Evolutionary conservation across 2,113 vertebrate species (phyloP).

Genomic region (Neolamprologus hecqui): DNA sequence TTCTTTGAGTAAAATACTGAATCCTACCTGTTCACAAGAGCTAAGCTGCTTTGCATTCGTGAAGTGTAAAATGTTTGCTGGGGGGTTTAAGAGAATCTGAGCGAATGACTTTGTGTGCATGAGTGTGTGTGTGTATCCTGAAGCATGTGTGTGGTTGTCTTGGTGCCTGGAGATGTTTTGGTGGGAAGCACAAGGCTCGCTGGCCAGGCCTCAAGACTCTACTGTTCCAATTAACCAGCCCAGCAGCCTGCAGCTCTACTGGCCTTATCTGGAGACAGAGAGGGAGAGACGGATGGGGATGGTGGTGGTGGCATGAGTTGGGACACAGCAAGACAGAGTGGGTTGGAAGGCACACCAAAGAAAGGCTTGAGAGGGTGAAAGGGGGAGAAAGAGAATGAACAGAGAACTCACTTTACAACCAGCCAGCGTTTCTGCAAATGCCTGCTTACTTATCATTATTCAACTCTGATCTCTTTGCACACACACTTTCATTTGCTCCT

Average conservation of each 20-base stretch:
- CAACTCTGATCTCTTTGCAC: not conserved
- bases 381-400: not conserved
- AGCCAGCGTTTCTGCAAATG: not conserved
- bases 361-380: not conserved
- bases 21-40: constrained; percentile 1
- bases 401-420: not conserved
- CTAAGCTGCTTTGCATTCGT: constrained; percentile 15
- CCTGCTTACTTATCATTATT: not conserved
- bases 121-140: not conserved
- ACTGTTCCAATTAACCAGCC: constrained; percentile 65
- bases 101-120: not conserved
- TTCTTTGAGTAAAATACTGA: not conserved
- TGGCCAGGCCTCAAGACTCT: constrained; percentile 56
- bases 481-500: not conserved
- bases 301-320: not conserved
- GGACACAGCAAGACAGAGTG: not conserved
- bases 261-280: constrained; percentile 48
- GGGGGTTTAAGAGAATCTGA: not conserved
- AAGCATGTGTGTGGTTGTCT: constrained; percentile 35
- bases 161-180: constrained; percentile 58
- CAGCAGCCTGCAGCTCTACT: constrained; percentile 57
- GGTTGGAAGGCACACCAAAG: not conserved
- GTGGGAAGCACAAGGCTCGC: constrained; percentile 45
- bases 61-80: constrained; percentile 41
- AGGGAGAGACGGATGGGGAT: not conserved